Percentiles rank a stretch among this genome's conserved stretches.
Evolutionary conservation across 35 echinoderm and acorn worm species (phyloP).

Genomic region (Hemicentrotus pulcherrimus): DNA sequence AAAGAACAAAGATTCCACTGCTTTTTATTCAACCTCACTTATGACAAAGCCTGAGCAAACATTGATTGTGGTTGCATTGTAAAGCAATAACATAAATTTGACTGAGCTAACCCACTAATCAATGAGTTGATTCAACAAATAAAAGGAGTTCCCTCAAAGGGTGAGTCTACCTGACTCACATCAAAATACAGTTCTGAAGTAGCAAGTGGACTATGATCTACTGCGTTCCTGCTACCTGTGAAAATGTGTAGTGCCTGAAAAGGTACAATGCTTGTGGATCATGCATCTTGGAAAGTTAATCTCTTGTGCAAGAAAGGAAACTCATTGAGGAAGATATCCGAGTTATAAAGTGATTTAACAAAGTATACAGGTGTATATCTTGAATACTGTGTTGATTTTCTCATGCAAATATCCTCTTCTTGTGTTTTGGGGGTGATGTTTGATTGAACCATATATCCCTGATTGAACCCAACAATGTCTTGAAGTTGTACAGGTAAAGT

Average conservation of each 20-base stretch:
- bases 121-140: not conserved
- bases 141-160: not conserved
- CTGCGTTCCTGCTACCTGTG: not conserved
- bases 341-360: not conserved
- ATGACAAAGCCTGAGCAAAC: not conserved
- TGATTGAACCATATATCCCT: too few relatives aligned
- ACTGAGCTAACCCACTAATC: not conserved
- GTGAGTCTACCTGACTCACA: not conserved
- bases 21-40: not conserved
- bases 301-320: not conserved
- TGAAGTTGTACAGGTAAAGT: not conserved
- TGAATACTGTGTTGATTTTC: not conserved
- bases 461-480: not conserved
- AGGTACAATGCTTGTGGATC: not conserved
- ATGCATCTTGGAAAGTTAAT: not conserved
- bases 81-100: not conserved
- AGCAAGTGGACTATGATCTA: not conserved
- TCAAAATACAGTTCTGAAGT: not conserved
- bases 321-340: not conserved
- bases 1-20: not conserved
- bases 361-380: not conserved
- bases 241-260: not conserved
- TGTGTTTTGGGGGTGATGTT: not conserved
- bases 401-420: not conserved
- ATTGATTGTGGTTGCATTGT: constrained; percentile 1